A percentile compares a stretch with the other conserved stretches of the same genome.
Conservation (phyloP, 2,113 vertebrate species). For the Astur gentilis region DNA sequence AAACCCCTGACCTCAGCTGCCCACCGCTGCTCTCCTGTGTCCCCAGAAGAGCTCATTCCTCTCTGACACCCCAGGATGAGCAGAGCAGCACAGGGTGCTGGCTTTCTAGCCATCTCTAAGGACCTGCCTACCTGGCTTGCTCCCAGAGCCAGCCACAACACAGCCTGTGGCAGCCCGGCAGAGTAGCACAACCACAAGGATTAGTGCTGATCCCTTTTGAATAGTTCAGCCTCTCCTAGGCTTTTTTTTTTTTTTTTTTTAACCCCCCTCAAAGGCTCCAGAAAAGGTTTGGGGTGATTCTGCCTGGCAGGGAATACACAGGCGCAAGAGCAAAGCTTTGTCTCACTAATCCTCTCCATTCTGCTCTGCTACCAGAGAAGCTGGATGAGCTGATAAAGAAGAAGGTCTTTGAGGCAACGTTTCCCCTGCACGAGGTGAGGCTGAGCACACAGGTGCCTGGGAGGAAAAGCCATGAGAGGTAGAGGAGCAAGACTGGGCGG, state of each 20-base stretch:
- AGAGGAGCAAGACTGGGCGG: background rate
- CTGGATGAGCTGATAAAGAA: slow-evolving; percentile 70
- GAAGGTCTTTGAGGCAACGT: slow-evolving; percentile 81
- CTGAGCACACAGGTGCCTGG: background rate
- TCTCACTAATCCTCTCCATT: background rate
- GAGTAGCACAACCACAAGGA: background rate
- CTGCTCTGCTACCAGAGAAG: slow-evolving; percentile 67
- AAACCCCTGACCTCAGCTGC: background rate
- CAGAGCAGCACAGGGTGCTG: background rate
- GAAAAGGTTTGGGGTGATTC: background rate
- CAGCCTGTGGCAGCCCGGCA: background rate
- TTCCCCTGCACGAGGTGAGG: slow-evolving; percentile 88
- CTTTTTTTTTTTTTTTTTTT: too few species aligned
- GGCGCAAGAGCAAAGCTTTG: background rate
- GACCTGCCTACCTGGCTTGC: background rate
- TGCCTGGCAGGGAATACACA: background rate
- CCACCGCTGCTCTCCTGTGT: rapidly evolving
- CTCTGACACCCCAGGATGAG: background rate
- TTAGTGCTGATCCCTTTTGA: background rate
- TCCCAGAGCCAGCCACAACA: background rate
- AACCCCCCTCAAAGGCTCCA: background rate
- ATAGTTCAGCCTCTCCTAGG: background rate
- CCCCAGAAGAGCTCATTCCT: background rate
- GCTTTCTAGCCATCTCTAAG: background rate
- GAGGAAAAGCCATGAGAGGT: background rate